phyloP scores from a whole-genome alignment of 2,113 vertebrate genomes.

The Phrynosoma platyrhinos region DNA sequence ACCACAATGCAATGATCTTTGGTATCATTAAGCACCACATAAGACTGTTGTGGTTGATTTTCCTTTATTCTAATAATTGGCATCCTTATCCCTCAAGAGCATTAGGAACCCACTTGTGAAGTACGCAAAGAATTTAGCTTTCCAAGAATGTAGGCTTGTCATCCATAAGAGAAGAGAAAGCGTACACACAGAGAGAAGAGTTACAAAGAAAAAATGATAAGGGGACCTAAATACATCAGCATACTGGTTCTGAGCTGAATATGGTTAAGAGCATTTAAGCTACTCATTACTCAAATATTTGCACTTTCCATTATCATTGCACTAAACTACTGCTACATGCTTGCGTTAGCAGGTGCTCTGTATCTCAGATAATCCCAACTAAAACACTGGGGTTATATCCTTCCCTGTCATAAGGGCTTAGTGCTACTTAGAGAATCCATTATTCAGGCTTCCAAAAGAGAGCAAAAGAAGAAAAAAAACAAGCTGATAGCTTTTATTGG shows the following conservation, averaged over 20 bases:
- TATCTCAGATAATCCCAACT: slow-evolving; percentile 30
- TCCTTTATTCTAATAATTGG: not conserved
- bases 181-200: not conserved
- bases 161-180: not conserved
- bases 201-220: not conserved
- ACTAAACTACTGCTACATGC: not conserved
- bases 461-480: not conserved
- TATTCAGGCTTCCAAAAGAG: slow-evolving; percentile 6
- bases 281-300: slow-evolving; percentile 37
- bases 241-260: slow-evolving; percentile 6
- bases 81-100: not conserved
- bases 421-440: slow-evolving; percentile 31
- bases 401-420: slow-evolving; percentile 20
- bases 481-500: slow-evolving; percentile 35
- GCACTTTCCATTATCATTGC: not conserved
- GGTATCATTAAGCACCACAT: not conserved
- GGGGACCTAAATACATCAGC: not conserved
- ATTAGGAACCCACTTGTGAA: too few species aligned
- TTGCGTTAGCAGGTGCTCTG: slow-evolving; percentile 30
- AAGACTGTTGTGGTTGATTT: not conserved
- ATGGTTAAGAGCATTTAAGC: not conserved
- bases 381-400: slow-evolving; percentile 29
- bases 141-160: not conserved
- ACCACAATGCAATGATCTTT: not conserved
- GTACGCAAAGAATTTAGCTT: not conserved